phyloP scores from a whole-genome alignment of 2,888 invertebrate species.

The Ophion ellenae region DNA sequence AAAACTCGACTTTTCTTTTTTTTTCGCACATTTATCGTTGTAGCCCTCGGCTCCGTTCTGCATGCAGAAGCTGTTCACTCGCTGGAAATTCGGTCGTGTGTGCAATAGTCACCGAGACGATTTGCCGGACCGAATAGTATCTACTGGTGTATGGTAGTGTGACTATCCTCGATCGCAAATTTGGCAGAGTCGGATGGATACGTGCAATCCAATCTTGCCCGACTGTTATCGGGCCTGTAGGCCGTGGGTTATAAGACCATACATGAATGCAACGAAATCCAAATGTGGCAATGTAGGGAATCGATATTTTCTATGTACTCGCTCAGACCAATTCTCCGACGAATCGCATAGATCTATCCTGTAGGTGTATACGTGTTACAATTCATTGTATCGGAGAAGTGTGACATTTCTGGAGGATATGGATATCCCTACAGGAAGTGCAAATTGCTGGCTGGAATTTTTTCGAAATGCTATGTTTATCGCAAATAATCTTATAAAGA shows the following conservation, averaged over 20 bases:
- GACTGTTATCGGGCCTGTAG: not conserved
- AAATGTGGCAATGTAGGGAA: not conserved
- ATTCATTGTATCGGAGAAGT: too few relatives aligned
- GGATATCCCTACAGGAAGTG: too few relatives aligned
- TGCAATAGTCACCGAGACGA: conserved; percentile 44
- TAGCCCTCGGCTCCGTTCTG: not conserved
- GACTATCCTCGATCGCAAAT: not conserved
- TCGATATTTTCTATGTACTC: not conserved
- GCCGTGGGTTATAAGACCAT: not conserved
- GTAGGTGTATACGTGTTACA: not conserved
- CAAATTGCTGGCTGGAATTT: too few relatives aligned
- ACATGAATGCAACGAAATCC: not conserved
- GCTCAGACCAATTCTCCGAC: too few relatives aligned
- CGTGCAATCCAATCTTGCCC: not conserved
- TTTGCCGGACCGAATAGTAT: conserved; percentile 2
- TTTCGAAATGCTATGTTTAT: too few relatives aligned
- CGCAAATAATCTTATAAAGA: too few relatives aligned
- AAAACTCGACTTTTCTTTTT: conserved; percentile 35
- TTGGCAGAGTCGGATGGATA: not conserved
- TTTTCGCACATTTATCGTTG: conserved; percentile 28
- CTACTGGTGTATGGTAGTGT: not conserved
- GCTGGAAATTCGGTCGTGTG: conserved; percentile 53
- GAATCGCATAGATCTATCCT: not conserved
- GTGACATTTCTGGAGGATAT: too few relatives aligned
- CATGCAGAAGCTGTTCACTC: conserved; percentile 36